Evolutionary conservation across 2,888 invertebrate genomes (phyloP).

Genomic region (Macrosiphum euphorbiae): DNA sequence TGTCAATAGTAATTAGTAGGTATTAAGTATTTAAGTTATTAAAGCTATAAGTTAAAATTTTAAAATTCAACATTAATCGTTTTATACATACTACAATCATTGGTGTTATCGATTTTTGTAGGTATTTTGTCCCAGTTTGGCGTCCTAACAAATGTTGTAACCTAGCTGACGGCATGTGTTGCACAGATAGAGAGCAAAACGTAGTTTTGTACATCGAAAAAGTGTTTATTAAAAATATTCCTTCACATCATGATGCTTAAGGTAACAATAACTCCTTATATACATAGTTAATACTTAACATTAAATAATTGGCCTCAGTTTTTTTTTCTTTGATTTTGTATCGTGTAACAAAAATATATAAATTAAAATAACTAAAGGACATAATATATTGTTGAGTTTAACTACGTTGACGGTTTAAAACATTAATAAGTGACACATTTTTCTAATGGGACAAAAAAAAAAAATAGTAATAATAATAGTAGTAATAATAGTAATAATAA

Average conservation of each 20-base stretch:
- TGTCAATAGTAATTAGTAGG: neutral
- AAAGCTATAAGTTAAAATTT: neutral
- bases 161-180: neutral
- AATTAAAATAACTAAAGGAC: conserved; percentile 27
- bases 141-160: neutral
- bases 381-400: neutral
- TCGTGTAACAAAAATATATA: conserved; percentile 22
- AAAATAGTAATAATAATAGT: neutral
- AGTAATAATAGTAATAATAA: conserved; percentile 20
- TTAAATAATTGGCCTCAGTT: conserved; percentile 63
- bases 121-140: neutral
- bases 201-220: conserved; percentile 32
- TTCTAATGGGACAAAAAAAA: neutral
- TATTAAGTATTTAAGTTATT: neutral
- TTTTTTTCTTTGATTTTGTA: conserved; percentile 40
- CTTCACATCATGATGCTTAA: conserved; percentile 23
- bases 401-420: neutral
- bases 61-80: neutral
- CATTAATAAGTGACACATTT: neutral
- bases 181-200: neutral
- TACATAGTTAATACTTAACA: conserved; percentile 62
- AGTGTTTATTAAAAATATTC: conserved; percentile 63
- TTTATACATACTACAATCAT: neutral
- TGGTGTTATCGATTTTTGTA: neutral
- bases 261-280: conserved; percentile 59